These are phyloP conservation scores for Melanotaenia trifasciata DNA, from an alignment of 2,797 vertebrate genomes.

Conservation along the genomic window DNA sequence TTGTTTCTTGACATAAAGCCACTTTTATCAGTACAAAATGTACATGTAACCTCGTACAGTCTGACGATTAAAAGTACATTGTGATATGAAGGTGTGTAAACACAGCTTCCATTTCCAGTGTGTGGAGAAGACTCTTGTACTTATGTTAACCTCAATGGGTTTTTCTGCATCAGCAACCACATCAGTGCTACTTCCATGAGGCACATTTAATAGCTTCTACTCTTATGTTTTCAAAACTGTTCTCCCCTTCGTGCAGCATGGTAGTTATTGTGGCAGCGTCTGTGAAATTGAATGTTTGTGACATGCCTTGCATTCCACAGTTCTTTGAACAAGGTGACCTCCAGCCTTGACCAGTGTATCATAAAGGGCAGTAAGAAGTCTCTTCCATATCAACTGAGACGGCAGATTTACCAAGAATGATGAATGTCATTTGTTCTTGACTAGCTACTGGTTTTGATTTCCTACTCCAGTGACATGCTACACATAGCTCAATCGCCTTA, in stretches of 20 bases:
- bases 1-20: conserved; percentile 12
- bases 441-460: conserved; percentile 57
- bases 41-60: conserved; percentile 26
- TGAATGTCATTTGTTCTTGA: conserved; percentile 45
- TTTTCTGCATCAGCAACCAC: conserved; percentile 27
- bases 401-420: conserved; percentile 43
- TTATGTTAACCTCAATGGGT: conserved; percentile 17
- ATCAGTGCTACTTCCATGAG: conserved; percentile 29
- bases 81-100: conserved; percentile 33
- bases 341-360: conserved; percentile 68
- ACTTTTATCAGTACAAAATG: conserved; percentile 22
- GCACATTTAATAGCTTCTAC: conserved; percentile 17
- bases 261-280: conserved; percentile 38
- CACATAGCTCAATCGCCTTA: conserved; percentile 64
- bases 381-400: conserved; percentile 56
- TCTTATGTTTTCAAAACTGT: conserved; percentile 54
- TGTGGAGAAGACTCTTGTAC: conserved; percentile 16
- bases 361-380: conserved; percentile 65
- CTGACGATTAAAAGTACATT: conserved; percentile 7
- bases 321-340: conserved; percentile 73
- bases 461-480: conserved; percentile 59
- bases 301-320: conserved; percentile 68
- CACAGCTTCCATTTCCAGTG: conserved; percentile 23
- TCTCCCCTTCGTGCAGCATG: conserved; percentile 42
- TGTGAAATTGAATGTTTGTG: conserved; percentile 49